A percentile compares a stretch with the other conserved stretches of the same genome.
Conservation (phyloP, 2,888 invertebrate species). For the Fragum sueziense region DNA sequence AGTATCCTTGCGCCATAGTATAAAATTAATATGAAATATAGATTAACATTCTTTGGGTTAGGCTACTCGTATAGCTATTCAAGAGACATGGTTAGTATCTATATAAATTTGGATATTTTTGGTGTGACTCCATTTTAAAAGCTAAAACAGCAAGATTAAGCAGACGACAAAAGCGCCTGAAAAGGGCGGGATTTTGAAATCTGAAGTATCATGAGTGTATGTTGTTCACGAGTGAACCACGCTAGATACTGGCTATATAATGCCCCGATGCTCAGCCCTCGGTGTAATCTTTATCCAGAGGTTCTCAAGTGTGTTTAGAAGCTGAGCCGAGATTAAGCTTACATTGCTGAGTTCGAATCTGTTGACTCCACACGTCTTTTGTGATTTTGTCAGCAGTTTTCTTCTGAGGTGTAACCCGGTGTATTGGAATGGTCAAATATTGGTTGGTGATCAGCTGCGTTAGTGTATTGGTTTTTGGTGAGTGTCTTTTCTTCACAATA, state of each 20-base stretch:
- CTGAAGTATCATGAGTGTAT: not conserved
- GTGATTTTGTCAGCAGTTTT: not conserved
- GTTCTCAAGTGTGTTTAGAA: not conserved
- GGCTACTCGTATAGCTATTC: no score
- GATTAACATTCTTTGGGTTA: no score
- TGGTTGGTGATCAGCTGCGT: not conserved
- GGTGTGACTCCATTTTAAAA: no score
- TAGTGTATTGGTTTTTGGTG: slow-evolving; percentile 8
- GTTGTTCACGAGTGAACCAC: slow-evolving; percentile 16
- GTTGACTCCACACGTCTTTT: not conserved
- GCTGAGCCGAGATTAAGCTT: not conserved
- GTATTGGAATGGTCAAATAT: slow-evolving; percentile 9
- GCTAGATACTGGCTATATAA: not conserved
- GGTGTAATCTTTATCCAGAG: not conserved
- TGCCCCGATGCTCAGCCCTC: not conserved
- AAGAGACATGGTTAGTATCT: no score
- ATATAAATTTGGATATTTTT: no score
- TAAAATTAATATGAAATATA: no score
- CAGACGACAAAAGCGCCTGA: not conserved
- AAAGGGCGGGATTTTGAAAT: slow-evolving; percentile 14
- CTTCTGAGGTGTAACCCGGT: not conserved
- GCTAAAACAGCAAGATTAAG: no score
- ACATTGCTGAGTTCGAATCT: not conserved
- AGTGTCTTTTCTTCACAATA: not conserved
- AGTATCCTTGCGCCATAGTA: no score